phyloP scores from a whole-genome alignment of 2,113 vertebrate species.

The Sceloporus undulatus region DNA sequence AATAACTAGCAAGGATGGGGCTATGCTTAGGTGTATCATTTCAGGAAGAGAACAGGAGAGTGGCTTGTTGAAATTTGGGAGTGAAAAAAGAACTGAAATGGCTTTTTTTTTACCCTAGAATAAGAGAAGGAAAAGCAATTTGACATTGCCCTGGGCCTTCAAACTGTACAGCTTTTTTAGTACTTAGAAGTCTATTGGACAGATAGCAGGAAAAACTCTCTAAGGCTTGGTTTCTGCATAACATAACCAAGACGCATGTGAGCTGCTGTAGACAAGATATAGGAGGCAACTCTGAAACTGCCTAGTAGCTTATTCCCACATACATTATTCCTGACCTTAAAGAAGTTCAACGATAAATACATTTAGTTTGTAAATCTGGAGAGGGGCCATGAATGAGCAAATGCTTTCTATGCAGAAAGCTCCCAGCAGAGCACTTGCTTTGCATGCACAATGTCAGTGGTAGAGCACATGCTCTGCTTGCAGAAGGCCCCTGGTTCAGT shows the following conservation, averaged over 20 bases:
- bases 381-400: neutral
- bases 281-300: neutral
- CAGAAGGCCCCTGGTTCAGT: neutral
- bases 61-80: neutral
- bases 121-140: neutral
- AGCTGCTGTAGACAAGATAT: neutral
- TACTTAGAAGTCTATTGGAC: neutral
- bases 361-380: neutral
- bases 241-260: neutral
- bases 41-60: neutral
- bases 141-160: neutral
- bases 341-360: neutral
- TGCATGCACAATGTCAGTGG: neutral
- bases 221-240: neutral
- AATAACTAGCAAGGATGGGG: conserved; percentile 15
- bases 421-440: neutral
- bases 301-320: fast-evolving
- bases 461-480: neutral
- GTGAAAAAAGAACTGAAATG: neutral
- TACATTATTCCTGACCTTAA: neutral
- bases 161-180: neutral
- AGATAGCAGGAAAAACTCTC: neutral
- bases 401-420: neutral
- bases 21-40: fast-evolving
- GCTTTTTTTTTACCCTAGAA: fast-evolving